Evolutionary conservation across 2,888 invertebrate species (phyloP).

Genomic region (Lasius fuliginosus): DNA sequence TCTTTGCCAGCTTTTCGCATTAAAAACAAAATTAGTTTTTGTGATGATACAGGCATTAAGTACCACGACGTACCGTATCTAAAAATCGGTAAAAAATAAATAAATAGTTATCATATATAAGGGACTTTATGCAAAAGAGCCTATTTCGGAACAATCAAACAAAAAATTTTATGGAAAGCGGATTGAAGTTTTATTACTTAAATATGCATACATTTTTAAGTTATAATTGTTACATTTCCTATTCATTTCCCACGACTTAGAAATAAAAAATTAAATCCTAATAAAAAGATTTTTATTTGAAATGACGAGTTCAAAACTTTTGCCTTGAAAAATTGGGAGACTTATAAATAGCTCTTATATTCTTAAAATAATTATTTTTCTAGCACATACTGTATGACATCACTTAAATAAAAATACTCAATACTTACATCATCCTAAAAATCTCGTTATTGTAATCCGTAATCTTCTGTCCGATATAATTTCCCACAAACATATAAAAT

Average conservation of each 20-base stretch:
- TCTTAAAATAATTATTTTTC: neutral
- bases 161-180: neutral
- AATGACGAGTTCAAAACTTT: neutral
- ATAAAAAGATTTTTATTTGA: neutral
- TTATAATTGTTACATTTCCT: neutral
- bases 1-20: conserved; percentile 26
- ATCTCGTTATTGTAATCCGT: conserved; percentile 9
- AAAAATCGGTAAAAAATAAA: neutral
- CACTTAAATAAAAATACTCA: neutral
- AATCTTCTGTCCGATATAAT: neutral
- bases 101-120: neutral
- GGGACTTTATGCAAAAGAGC: neutral
- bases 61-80: conserved; percentile 30
- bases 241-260: neutral
- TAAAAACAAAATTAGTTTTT: conserved; percentile 35
- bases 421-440: conserved; percentile 28
- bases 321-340: neutral
- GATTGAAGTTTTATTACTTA: neutral
- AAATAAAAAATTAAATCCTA: conserved; percentile 14
- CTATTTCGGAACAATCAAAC: neutral
- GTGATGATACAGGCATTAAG: conserved; percentile 23
- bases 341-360: conserved; percentile 2
- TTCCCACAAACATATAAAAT: neutral
- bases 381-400: neutral
- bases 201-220: neutral